A percentile compares a stretch with the other conserved stretches of the same genome.
These are phyloP conservation scores for Amphiprion ocellaris DNA, from an alignment of 2,113 vertebrate species.

Conservation along the genomic window DNA sequence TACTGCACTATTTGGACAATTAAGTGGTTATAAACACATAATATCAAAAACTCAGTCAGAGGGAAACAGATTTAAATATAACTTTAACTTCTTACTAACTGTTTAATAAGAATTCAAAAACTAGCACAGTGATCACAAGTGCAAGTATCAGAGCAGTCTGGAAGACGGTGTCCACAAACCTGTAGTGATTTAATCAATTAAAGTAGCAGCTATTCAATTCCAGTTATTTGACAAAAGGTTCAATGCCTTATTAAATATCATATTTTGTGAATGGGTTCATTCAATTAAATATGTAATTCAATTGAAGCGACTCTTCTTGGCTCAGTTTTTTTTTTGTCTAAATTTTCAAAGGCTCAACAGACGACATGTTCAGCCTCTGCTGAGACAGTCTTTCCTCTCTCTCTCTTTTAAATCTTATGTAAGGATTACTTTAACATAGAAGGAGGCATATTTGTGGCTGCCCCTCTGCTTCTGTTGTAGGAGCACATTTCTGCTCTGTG, in stretches of 20 bases:
- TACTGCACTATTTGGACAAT: background rate
- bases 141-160: background rate
- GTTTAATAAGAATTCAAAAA: background rate
- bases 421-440: conserved; percentile 13
- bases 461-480: conserved; percentile 11
- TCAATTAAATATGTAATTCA: background rate
- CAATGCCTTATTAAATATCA: conserved; percentile 9
- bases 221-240: background rate
- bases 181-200: conserved; percentile 13
- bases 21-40: background rate
- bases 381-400: background rate
- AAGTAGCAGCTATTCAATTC: background rate
- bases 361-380: background rate
- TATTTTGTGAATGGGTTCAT: background rate
- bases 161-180: background rate
- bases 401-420: background rate
- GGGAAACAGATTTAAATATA: background rate
- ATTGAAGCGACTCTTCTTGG: background rate
- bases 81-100: background rate
- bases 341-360: background rate
- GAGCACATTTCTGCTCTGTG: conserved; percentile 22
- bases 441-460: conserved; percentile 3
- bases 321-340: background rate
- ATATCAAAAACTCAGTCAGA: background rate
- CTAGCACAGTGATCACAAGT: background rate